Evolutionary conservation across 2,888 invertebrate genomes (phyloP), one percentile per base, ranked within the genome.

Genomic region (Phyllotreta striolata): DNA sequence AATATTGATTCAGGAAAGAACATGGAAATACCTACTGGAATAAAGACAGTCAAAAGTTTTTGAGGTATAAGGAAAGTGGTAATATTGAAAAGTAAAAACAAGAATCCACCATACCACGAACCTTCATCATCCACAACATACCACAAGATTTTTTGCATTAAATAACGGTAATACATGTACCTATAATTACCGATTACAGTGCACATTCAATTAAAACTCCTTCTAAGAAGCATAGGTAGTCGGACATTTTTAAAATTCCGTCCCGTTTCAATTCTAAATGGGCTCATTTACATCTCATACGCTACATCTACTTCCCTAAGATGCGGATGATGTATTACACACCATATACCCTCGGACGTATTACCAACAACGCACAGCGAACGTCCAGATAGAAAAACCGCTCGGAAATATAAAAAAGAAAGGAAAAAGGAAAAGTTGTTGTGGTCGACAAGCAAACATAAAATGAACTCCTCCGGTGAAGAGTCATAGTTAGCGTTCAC

Each of bases 401-500:
- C 14, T 14, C 14, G 44, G 13, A 47, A 9, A 24, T 13, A 9
- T 47, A 10, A 43, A 10, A 34, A 10, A 24, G 35, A 39, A 56
- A 37, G 13, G 37, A 13, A 44, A 37, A 34, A 34, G 12, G 6
- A 56, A 35, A 44, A 13, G 12, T n/a, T 10, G 38, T 39, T 13
- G 6, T 12, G 39, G 52, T 52, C 52, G 10, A 52, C 39, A 52
- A 52, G 52, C 6, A 49, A 52, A 52, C 38, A 39, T 9, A 52
- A 52, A 52, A 52, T 52, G 52, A 52, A 52, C 52, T 47, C 12
- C 40, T 47, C 24, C 8, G 34, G 47, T 57, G 14, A 47, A 57
- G 38, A 14, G 24, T 9, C 47, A 37, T 57, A 57, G 24, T 57
- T 57, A 51, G 43, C 41, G 55, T 63, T 59, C 59, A 63, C 63